Base-by-base conservation (phyloP, 2,888 invertebrate species). In the Neocrepidodera transversa region DNA sequence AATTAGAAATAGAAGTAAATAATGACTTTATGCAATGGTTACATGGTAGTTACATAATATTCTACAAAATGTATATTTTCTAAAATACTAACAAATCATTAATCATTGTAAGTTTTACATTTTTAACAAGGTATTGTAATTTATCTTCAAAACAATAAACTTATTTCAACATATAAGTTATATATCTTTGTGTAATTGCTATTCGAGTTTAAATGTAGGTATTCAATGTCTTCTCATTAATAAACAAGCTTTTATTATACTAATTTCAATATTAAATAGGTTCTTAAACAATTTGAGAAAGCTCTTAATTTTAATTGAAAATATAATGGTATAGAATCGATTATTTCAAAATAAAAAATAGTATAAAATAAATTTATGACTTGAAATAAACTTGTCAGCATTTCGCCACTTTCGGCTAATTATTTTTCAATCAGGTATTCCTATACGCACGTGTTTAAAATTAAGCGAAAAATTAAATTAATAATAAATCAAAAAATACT, bases 51-150 rank as follows among this genome's bases (percentile, higher is more conserved):
- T 50, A 50, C 36, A 50, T 36, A 26, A 26, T 35, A 38, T 23
- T 18, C n/a, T 50, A 50, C 50, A 50, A 50, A 50, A 50, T 50
- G 38, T 18, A 23, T 23, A 38, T 38, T 50, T 50, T 38, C 35
- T 38, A 38, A 50, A 50, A 50, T 50, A 26, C 26, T 16, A 10
- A 36, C 23, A 26, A 16, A 36, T 50, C 50, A 50, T 50, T 38
- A 50, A 50, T 50, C 50, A 48, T 32, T 32, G 17, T 48, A 50
- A 38, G 35, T 36, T 49, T 35, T 20, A 18, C 4, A 13, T 38
- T 50, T 50, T 50, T 50, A 38, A 28, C 23, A 14, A 26, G 16
- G 50, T 26, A 38, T 38, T 50, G 38, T 38, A 50, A 50, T 50
- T 50, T 50, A 50, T 50, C 36, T 50, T 38, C 20, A 36, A 26